Conservation (phyloP, 2,113 vertebrate species). For the Aphyosemion australe region DNA sequence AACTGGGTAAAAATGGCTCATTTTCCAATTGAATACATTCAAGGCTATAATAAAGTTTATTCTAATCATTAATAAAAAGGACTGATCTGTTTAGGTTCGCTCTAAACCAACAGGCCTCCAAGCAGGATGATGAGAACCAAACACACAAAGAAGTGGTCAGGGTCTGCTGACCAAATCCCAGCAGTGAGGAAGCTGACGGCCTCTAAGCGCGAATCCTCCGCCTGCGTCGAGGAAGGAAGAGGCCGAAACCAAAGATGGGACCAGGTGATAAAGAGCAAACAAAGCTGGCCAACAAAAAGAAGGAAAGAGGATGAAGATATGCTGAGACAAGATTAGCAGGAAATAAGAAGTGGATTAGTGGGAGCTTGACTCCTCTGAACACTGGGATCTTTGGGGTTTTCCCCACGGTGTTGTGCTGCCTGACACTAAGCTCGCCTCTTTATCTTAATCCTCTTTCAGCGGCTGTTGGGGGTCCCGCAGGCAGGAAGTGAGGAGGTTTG, state of each 20-base stretch:
- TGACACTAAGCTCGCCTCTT: conserved; percentile 74
- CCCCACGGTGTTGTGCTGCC: conserved; percentile 58
- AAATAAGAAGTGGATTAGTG: conserved; percentile 78
- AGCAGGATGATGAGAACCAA: not conserved
- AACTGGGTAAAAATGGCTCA: no score
- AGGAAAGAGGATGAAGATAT: conserved; percentile 69
- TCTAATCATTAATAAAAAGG: no score
- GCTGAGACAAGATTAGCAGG: conserved; percentile 72
- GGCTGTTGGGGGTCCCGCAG: conserved; percentile 47
- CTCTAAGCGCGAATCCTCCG: conserved; percentile 34
- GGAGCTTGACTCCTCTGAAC: conserved; percentile 64
- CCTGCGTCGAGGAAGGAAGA: conserved; percentile 49
- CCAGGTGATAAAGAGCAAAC: conserved; percentile 61
- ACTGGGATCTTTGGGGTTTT: conserved; percentile 67
- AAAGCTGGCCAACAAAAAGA: conserved; percentile 61
- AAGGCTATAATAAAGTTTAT: not conserved
- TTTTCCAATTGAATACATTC: no score
- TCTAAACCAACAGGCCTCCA: no score
- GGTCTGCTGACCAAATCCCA: not conserved
- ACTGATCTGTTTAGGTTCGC: not conserved
- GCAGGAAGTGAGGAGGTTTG: conserved; percentile 64
- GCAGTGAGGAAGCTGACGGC: conserved; percentile 8
- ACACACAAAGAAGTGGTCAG: not conserved
- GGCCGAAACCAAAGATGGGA: conserved; percentile 43
- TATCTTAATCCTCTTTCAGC: conserved; percentile 77